phyloP scores from a whole-genome alignment of 2,113 vertebrate genomes.

The Tinamus guttatus region DNA sequence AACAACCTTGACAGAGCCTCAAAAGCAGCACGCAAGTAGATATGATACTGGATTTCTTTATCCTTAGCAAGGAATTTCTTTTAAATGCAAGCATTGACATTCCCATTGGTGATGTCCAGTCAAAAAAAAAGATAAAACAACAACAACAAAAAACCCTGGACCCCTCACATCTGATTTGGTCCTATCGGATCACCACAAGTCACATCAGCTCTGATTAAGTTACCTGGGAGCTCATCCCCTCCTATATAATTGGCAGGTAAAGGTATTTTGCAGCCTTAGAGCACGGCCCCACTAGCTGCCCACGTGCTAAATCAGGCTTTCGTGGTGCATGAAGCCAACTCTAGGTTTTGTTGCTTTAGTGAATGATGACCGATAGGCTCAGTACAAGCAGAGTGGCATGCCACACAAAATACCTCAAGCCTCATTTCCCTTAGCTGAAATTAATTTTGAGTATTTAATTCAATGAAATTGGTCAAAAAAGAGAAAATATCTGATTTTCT shows the following conservation, averaged over 20 bases:
- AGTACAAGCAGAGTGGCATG: neutral
- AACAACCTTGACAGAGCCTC: neutral
- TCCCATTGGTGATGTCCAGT: neutral
- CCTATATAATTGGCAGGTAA: neutral
- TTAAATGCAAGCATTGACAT: neutral
- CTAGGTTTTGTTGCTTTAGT: neutral
- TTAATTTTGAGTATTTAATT: neutral
- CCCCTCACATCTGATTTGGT: neutral
- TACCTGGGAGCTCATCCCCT: neutral
- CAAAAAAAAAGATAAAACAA: too few relatives aligned
- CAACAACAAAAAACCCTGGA: neutral
- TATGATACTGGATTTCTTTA: neutral
- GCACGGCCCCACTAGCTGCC: neutral
- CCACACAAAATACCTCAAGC: neutral
- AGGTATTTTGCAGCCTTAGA: neutral
- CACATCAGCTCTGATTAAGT: neutral
- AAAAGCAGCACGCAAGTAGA: neutral
- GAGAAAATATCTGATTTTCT: neutral
- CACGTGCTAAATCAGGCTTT: neutral
- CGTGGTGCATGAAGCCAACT: neutral
- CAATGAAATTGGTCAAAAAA: neutral
- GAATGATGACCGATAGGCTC: neutral
- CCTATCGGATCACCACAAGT: neutral
- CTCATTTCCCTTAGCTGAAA: neutral
- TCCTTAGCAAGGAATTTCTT: neutral